Base-by-base conservation (phyloP, 2,797 vertebrate genomes). In the Anas bernieri region DNA sequence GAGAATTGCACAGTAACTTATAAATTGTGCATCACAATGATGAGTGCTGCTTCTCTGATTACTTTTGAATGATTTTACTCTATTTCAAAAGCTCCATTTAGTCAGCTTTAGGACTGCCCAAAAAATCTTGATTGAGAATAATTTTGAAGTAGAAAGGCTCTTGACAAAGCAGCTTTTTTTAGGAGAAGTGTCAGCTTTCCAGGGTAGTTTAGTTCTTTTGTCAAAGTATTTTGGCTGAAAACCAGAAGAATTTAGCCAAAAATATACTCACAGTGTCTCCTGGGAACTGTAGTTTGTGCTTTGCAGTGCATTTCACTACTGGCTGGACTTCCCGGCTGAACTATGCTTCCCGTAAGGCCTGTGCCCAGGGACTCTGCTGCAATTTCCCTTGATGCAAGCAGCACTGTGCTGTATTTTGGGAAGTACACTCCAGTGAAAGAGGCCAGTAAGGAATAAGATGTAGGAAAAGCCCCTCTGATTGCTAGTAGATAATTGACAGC, bases 211-310 rank as follows among this genome's bases (percentile, higher is more conserved):
- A 81, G 73, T 83, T 48, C 56, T 95, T 93, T 88, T 82, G 74
- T 92, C 85, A 84, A 79, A 94, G 39, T 93, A 88, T 90, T 95
- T 95, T 95, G 94, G 95, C 94, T 79, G 86, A 91, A 97, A 94
- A 88, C 87, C 95, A 96, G 74, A 67, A 37, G 31, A 55, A 11
- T 93, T 96, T 91, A 93, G 94, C 91, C 85, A 93, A 93, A 94
- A 93, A 92, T 84, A 88, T 63, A 92, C 84, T 81, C 82, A 64
- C 91, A 22, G 52, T 93, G 69, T 95, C 91, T 96, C 94, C 68
- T 89, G 96, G 95, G 96, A 95, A 94, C 68, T 81, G 93, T 95
- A 95, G 88, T 91, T 95, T 85, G 88, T 86, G 33, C 61, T 93
- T 86, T 82, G 77, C 46, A 9, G 62, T 76, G 59, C 35, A 33